These are phyloP conservation scores for Rhinichthys klamathensis DNA, from an alignment of 2,113 vertebrate species.

Conservation along the genomic window DNA sequence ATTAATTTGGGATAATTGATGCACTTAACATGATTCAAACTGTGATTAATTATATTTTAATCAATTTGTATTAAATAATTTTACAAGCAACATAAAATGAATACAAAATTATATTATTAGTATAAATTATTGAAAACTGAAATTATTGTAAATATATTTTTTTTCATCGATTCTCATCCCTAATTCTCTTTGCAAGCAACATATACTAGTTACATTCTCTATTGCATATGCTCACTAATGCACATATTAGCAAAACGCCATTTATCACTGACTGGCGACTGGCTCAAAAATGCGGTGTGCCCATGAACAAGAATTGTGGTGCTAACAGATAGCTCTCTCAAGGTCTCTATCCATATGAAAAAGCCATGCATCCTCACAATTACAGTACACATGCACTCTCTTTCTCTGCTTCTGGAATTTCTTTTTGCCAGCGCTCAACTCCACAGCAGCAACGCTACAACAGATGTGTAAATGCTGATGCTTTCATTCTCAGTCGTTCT, in stretches of 20 bases:
- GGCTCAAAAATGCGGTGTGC: not conserved
- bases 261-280: not conserved
- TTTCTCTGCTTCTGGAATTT: conserved; percentile 21
- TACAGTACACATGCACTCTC: not conserved
- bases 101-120: not conserved
- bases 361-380: not conserved
- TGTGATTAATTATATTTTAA: not conserved
- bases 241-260: not conserved
- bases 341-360: conserved; percentile 16
- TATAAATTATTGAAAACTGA: not conserved
- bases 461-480: conserved; percentile 71
- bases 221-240: not conserved
- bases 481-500: conserved; percentile 63
- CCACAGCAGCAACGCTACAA: conserved; percentile 7
- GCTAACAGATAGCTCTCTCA: not conserved
- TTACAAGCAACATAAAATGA: not conserved
- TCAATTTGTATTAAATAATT: not conserved
- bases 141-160: not conserved
- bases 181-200: not conserved
- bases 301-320: not conserved
- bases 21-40: not conserved
- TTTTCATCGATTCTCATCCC: too few relatives aligned
- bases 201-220: not conserved
- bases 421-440: conserved; percentile 63
- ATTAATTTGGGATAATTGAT: not conserved